phyloP scores from a whole-genome alignment of 2,888 invertebrate genomes.

The Ophraella communa region DNA sequence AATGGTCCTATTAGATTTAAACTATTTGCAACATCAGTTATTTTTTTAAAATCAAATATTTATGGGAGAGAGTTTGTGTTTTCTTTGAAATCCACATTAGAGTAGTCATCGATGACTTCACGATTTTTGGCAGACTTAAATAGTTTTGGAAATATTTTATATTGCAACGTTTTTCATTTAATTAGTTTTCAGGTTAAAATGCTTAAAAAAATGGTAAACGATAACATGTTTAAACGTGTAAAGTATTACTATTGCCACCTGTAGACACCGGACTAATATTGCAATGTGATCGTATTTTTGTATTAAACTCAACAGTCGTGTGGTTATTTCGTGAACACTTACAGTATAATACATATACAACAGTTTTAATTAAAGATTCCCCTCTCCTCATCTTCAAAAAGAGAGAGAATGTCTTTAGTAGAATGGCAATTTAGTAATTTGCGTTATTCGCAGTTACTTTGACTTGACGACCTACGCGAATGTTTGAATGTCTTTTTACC shows the following conservation, averaged over 20 bases:
- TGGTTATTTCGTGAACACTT: slow-evolving; percentile 14
- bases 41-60: too few relatives aligned
- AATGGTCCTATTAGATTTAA: too few relatives aligned
- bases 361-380: slow-evolving; percentile 28
- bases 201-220: too few relatives aligned
- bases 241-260: background rate
- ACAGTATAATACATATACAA: slow-evolving; percentile 17
- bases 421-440: slow-evolving; percentile 56
- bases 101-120: too few relatives aligned
- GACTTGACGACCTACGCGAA: slow-evolving; percentile 29
- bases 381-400: slow-evolving; percentile 37
- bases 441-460: slow-evolving; percentile 51
- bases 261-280: background rate
- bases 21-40: too few relatives aligned
- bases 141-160: too few relatives aligned
- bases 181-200: too few relatives aligned
- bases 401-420: slow-evolving; percentile 48
- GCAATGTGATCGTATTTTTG: background rate
- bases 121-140: too few relatives aligned
- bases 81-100: too few relatives aligned
- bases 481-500: slow-evolving; percentile 25
- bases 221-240: too few relatives aligned
- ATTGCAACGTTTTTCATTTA: too few relatives aligned
- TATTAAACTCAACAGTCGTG: background rate
- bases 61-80: too few relatives aligned